Evolutionary conservation across 2,113 vertebrate species (phyloP).

Genomic region (Antechinus stuartii): DNA sequence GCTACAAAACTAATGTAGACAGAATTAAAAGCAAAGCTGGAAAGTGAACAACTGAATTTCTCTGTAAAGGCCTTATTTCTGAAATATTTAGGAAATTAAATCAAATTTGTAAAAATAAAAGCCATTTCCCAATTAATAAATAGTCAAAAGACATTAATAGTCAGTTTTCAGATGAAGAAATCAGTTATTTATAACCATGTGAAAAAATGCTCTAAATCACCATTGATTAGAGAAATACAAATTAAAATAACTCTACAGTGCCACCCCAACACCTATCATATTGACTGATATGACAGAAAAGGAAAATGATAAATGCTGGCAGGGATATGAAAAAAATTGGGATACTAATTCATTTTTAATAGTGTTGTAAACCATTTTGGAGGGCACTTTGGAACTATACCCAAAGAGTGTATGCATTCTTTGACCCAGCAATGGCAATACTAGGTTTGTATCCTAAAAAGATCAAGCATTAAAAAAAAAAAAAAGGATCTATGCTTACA

Average conservation of each 20-base stretch:
- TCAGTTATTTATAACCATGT: neutral
- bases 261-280: neutral
- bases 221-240: neutral
- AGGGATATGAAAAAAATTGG: neutral
- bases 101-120: neutral
- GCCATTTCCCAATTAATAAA: neutral
- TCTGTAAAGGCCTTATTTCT: neutral
- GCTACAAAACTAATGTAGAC: no score
- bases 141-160: no score
- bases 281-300: neutral
- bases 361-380: neutral
- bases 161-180: neutral
- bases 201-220: neutral
- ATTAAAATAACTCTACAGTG: neutral
- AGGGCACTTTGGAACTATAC: neutral
- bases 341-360: neutral
- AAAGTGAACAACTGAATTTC: neutral
- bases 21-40: neutral
- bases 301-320: neutral
- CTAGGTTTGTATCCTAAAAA: neutral
- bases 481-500: neutral
- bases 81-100: neutral
- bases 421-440: neutral
- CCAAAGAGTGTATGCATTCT: no score
- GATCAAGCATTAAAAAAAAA: neutral